Conservation (phyloP, 2,888 invertebrate species). For the Erpobdella octoculata region DNA sequence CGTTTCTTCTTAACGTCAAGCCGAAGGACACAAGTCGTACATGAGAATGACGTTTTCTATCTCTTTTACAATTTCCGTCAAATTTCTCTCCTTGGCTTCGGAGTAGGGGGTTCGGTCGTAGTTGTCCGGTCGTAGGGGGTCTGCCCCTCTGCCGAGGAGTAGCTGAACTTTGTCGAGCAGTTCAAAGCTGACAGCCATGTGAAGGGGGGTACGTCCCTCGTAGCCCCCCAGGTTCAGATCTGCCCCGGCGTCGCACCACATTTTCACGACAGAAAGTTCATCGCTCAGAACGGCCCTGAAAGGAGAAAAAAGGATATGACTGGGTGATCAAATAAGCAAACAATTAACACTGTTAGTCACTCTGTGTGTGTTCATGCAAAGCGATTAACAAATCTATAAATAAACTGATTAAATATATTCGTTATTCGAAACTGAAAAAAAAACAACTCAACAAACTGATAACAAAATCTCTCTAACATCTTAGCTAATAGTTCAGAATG, state of each 20-base stretch:
- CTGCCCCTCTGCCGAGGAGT: conserved; percentile 38
- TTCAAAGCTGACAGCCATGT: conserved; percentile 16
- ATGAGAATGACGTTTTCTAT: background rate
- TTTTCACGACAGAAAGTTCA: conserved; percentile 43
- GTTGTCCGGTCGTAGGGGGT: conserved; percentile 37
- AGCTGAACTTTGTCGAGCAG: conserved; percentile 34
- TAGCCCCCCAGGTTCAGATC: conserved; percentile 44
- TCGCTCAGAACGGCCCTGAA: conserved; percentile 18
- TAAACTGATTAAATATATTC: too few relatives aligned
- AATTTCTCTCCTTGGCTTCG: conserved; percentile 34
- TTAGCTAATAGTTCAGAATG: too few relatives aligned
- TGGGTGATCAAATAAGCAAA: background rate
- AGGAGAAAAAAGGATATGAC: background rate
- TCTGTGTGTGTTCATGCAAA: background rate
- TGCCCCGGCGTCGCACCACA: conserved; percentile 45
- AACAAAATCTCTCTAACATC: too few relatives aligned
- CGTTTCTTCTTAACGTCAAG: too few relatives aligned
- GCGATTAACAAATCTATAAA: too few relatives aligned
- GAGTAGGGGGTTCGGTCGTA: conserved; percentile 38
- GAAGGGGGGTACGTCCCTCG: conserved; percentile 42
- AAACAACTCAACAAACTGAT: too few relatives aligned
- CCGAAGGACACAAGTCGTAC: background rate
- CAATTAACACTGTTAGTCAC: background rate
- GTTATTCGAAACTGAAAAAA: too few relatives aligned
- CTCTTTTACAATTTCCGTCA: conserved; percentile 24